Conservation (phyloP, 2,797 vertebrate species). For the Acanthopagrus latus region DNA sequence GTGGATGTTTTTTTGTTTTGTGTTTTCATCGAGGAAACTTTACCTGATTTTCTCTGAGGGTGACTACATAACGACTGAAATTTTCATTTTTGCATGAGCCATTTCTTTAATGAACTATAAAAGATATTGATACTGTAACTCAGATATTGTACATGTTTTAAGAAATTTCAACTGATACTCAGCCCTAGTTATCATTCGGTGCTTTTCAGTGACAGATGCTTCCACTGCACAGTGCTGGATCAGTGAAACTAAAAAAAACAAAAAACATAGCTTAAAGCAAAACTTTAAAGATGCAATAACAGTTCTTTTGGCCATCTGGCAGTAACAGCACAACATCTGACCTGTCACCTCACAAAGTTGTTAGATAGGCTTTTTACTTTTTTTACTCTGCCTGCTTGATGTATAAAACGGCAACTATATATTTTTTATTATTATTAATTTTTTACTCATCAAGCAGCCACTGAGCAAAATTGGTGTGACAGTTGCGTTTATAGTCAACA, state of each 20-base stretch:
- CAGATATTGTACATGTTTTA: neutral
- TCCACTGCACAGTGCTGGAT: constrained; percentile 1
- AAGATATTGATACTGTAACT: neutral
- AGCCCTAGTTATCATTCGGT: neutral
- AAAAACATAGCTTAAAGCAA: neutral
- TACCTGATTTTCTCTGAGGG: too few species aligned
- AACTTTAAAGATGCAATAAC: neutral
- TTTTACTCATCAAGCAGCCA: too few species aligned
- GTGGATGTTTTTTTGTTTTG: too few species aligned
- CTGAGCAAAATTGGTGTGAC: too few species aligned
- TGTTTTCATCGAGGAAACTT: too few species aligned
- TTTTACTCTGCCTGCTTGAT: too few species aligned
- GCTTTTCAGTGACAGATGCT: neutral
- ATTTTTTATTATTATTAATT: too few species aligned
- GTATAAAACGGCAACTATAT: too few species aligned
- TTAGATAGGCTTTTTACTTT: too few species aligned
- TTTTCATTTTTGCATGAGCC: too few species aligned
- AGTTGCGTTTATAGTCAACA: too few species aligned
- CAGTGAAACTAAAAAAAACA: constrained; percentile 2
- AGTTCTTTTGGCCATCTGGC: neutral
- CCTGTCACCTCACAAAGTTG: neutral
- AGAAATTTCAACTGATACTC: neutral
- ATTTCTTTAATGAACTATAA: neutral
- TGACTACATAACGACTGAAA: too few species aligned
- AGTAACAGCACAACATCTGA: neutral